phyloP scores from a whole-genome alignment of 2,797 vertebrate genomes.

The Craterocephalus amniculus region DNA sequence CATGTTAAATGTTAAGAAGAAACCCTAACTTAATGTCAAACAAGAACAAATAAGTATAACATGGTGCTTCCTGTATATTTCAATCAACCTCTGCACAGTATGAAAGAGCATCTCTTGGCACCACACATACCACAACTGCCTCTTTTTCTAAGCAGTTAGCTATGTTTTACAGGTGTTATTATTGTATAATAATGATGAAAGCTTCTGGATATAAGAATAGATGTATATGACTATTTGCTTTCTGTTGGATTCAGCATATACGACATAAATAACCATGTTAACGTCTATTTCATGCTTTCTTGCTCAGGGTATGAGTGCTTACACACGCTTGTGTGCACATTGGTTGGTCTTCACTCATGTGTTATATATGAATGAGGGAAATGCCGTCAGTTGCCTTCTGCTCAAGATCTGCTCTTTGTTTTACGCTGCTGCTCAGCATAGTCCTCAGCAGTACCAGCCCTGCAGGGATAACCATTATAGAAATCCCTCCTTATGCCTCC shows the following conservation, averaged over 20 bases:
- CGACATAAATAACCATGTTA: neutral
- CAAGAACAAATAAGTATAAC: neutral
- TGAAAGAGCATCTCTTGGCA: neutral
- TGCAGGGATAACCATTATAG: constrained; percentile 30
- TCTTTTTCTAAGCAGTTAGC: constrained; percentile 49
- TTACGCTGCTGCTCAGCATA: constrained; percentile 26
- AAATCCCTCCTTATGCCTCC: constrained; percentile 18
- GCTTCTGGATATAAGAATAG: neutral
- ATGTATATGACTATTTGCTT: neutral
- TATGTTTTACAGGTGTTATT: constrained; percentile 53
- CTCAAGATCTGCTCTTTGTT: constrained; percentile 37
- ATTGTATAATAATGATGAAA: constrained; percentile 37
- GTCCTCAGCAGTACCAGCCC: constrained; percentile 21
- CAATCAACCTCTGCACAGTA: neutral
- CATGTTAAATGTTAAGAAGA: neutral
- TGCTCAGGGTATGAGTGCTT: neutral
- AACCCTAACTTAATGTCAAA: neutral
- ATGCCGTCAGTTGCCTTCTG: constrained; percentile 45
- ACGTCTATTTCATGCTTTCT: neutral
- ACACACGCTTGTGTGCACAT: neutral
- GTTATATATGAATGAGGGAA: constrained; percentile 52
- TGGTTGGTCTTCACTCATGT: constrained; percentile 25
- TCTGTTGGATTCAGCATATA: neutral
- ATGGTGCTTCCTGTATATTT: neutral
- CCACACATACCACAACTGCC: neutral